Percentiles rank a stretch among this genome's conserved stretches.
phyloP scores from a whole-genome alignment of 2,888 invertebrate species.

The Agonopterix alstromeriana region DNA sequence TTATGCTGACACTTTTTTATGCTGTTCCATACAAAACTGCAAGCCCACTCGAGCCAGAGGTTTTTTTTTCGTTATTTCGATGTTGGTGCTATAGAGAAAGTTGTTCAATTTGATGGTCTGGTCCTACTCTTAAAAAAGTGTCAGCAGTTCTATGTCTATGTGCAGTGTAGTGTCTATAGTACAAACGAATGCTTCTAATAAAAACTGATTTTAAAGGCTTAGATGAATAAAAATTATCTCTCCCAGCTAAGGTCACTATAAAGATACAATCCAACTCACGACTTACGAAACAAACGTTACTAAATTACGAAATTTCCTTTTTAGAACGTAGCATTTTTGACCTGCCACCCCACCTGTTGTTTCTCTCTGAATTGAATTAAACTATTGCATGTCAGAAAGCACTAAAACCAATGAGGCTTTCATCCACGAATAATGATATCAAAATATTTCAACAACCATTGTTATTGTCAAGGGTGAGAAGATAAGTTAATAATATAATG shows the following conservation, averaged over 20 bases:
- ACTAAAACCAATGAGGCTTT: slow-evolving; percentile 51
- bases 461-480: slow-evolving; percentile 75
- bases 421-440: slow-evolving; percentile 64
- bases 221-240: too few relatives aligned
- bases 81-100: too few relatives aligned
- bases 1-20: too few relatives aligned
- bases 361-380: slow-evolving; percentile 57
- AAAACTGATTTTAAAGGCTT: too few relatives aligned
- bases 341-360: slow-evolving; percentile 35
- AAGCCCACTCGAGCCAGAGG: too few relatives aligned
- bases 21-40: too few relatives aligned
- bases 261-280: slow-evolving; percentile 63
- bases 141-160: too few relatives aligned
- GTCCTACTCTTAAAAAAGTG: too few relatives aligned
- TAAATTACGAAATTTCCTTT: slow-evolving; percentile 29
- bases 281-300: slow-evolving; percentile 33
- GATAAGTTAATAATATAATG: slow-evolving; percentile 75
- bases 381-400: slow-evolving; percentile 65
- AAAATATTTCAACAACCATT: slow-evolving; percentile 69
- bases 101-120: too few relatives aligned
- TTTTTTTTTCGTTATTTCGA: too few relatives aligned
- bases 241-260: slow-evolving; percentile 20
- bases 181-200: too few relatives aligned
- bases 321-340: slow-evolving; percentile 20
- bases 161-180: too few relatives aligned